Conservation (phyloP, 2,888 invertebrate genomes). For the Synanthedon formicaeformis region DNA sequence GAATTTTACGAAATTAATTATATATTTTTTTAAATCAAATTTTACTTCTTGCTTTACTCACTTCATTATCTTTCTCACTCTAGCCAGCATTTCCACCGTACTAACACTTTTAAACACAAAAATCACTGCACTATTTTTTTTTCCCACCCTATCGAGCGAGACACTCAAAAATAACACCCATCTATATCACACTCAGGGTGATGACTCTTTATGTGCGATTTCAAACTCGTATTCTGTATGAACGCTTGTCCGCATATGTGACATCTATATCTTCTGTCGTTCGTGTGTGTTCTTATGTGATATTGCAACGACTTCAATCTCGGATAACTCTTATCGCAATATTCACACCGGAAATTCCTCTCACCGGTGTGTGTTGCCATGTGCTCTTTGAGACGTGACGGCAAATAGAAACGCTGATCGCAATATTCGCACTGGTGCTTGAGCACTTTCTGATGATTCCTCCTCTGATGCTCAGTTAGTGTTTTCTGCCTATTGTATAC, state of each 20-base stretch:
- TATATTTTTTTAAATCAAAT: too few species aligned
- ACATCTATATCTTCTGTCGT: conserved; percentile 69
- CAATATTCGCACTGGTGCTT: conserved; percentile 69
- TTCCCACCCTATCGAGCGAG: not conserved
- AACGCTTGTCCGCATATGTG: conserved; percentile 69
- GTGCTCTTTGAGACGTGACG: conserved; percentile 56
- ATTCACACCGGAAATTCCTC: conserved; percentile 67
- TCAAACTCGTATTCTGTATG: conserved; percentile 70
- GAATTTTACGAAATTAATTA: too few species aligned
- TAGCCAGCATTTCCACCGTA: not conserved
- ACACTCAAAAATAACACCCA: conserved; percentile 37
- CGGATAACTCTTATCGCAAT: conserved; percentile 73
- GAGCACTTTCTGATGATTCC: conserved; percentile 56
- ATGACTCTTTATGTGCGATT: conserved; percentile 71
- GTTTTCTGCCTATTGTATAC: conserved; percentile 59
- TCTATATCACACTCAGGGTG: conserved; percentile 62
- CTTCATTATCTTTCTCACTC: too few species aligned
- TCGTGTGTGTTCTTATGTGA: conserved; percentile 71
- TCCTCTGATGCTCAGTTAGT: conserved; percentile 49
- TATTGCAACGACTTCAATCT: conserved; percentile 70
- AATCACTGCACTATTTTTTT: too few species aligned
- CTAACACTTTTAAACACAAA: not conserved
- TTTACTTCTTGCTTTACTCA: too few species aligned
- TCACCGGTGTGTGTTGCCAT: conserved; percentile 68
- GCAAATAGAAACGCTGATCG: conserved; percentile 62